These are phyloP conservation scores for Xiphias gladius DNA, from an alignment of 2,113 vertebrate species.

Conservation along the genomic window DNA sequence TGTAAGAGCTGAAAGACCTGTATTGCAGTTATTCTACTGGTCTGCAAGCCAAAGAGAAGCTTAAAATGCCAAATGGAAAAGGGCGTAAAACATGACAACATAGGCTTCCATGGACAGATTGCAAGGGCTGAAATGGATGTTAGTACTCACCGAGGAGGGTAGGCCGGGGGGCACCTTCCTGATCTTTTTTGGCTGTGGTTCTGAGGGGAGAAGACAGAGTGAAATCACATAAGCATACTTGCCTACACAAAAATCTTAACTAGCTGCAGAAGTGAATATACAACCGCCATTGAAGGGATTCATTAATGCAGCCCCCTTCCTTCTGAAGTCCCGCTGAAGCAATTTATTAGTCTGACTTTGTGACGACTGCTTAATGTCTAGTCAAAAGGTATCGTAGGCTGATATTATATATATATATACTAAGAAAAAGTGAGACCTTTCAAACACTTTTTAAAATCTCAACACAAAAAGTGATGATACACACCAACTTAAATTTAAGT, in stretches of 20 bases:
- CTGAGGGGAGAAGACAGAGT: conserved; percentile 75
- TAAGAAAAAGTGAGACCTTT: conserved; percentile 60
- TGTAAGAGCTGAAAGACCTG: conserved; percentile 68
- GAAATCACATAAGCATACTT: conserved; percentile 33
- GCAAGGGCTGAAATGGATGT: conserved; percentile 25
- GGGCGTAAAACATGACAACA: conserved; percentile 51
- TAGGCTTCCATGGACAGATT: conserved; percentile 27
- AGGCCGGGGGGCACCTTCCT: conserved; percentile 96
- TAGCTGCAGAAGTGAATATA: conserved; percentile 22
- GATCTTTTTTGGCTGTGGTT: conserved; percentile 95
- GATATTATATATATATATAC: no score
- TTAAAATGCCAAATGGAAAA: conserved; percentile 55
- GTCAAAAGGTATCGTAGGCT: conserved; percentile 43
- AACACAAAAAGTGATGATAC: conserved; percentile 53
- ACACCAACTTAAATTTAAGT: conserved; percentile 41
- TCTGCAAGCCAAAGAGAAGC: conserved; percentile 39
- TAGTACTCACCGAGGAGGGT: conserved; percentile 92
- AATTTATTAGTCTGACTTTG: conserved; percentile 48
- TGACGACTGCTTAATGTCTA: conserved; percentile 47
- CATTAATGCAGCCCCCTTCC: conserved; percentile 6
- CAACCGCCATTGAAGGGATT: conserved; percentile 18
- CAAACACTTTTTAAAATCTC: conserved; percentile 40
- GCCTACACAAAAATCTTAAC: conserved; percentile 7
- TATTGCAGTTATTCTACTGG: conserved; percentile 50
- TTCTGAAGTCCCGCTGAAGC: conserved; percentile 18